Evolutionary conservation across 2,797 vertebrate species (phyloP).

Genomic region (Lindbergichthys nudifrons): DNA sequence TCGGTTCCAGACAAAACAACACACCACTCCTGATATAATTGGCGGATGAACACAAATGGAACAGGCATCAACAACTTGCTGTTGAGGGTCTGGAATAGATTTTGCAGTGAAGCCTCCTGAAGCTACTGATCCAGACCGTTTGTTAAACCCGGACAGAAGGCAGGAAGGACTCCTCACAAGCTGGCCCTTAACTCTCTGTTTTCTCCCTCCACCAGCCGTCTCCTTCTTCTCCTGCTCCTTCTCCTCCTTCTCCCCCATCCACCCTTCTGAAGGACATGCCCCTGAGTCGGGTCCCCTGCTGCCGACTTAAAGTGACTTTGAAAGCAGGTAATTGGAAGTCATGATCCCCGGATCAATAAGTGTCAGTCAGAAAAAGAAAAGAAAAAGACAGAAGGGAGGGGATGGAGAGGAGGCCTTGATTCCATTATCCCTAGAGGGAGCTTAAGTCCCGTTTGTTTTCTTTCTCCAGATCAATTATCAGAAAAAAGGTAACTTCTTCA

Average conservation of each 20-base stretch:
- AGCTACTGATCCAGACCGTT: slow-evolving; percentile 64
- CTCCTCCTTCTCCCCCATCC: slow-evolving; percentile 12
- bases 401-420: slow-evolving; percentile 32
- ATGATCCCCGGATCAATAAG: slow-evolving; percentile 82
- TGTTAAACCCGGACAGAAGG: slow-evolving; percentile 41
- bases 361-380: slow-evolving; percentile 73
- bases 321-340: slow-evolving; percentile 83
- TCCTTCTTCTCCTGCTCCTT: slow-evolving; percentile 35
- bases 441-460: slow-evolving; percentile 51
- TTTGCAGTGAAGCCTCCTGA: slow-evolving; percentile 47
- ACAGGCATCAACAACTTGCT: slow-evolving; percentile 54
- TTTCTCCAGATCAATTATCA: slow-evolving; percentile 49
- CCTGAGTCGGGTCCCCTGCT: slow-evolving; percentile 55
- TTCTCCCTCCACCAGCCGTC: slow-evolving; percentile 2
- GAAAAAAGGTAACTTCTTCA: slow-evolving; percentile 37
- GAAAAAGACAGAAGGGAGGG: slow-evolving; percentile 29
- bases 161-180: slow-evolving; percentile 47
- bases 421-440: slow-evolving; percentile 59
- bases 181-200: slow-evolving; percentile 35
- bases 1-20: slow-evolving; percentile 36
- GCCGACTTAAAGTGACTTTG: slow-evolving; percentile 79
- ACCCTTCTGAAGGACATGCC: slow-evolving; percentile 59
- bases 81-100: slow-evolving; percentile 52
- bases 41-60: slow-evolving; percentile 51
- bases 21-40: slow-evolving; percentile 45